Conservation (phyloP, 2,888 invertebrate genomes). For the Gastrophysa polygoni region DNA sequence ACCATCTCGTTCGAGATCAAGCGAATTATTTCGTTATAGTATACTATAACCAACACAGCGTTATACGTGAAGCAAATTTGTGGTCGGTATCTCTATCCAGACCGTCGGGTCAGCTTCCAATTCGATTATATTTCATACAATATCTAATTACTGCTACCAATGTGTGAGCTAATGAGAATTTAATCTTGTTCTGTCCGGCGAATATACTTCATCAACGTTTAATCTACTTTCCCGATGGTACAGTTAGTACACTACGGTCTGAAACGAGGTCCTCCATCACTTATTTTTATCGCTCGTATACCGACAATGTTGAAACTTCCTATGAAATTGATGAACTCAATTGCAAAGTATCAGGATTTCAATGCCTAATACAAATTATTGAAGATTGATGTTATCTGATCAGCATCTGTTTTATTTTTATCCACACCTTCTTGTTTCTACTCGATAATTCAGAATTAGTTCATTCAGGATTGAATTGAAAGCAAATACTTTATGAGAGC, state of each 20-base stretch:
- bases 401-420: too few species aligned
- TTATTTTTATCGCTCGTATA: not conserved
- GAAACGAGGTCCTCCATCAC: not conserved
- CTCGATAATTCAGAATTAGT: too few species aligned
- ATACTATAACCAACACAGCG: not conserved
- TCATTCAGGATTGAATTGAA: too few species aligned
- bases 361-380: too few species aligned
- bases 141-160: conserved; percentile 27
- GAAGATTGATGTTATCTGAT: too few species aligned
- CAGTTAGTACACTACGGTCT: not conserved
- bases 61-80: conserved; percentile 1
- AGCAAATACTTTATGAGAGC: too few species aligned
- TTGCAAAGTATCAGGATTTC: too few species aligned
- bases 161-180: conserved; percentile 27
- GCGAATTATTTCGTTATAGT: too few species aligned
- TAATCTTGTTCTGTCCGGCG: conserved; percentile 27
- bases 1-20: too few species aligned
- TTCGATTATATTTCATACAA: conserved; percentile 27
- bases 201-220: conserved; percentile 28
- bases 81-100: conserved; percentile 3
- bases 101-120: conserved; percentile 10
- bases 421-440: too few species aligned
- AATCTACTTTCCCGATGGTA: conserved; percentile 26
- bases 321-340: too few species aligned
- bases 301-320: too few species aligned